These are phyloP conservation scores for Lampris incognitus DNA, from an alignment of 2,113 vertebrate species.

Conservation along the genomic window DNA sequence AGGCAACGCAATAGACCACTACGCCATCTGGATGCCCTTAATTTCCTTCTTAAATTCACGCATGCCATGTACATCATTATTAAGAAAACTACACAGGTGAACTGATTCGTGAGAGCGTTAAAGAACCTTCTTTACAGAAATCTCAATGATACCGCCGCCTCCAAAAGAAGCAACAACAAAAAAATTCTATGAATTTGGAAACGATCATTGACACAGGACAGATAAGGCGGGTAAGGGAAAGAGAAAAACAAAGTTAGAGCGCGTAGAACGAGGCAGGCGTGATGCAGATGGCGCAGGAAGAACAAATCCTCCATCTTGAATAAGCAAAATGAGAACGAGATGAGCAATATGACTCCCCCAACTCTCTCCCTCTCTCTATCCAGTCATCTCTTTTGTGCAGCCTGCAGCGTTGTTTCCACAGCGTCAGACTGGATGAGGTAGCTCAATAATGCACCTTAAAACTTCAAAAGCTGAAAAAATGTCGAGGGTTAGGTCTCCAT, in stretches of 20 bases:
- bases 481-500: conserved; percentile 11
- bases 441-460: conserved; percentile 1
- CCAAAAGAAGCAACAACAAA: no score
- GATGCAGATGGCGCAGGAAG: not conserved
- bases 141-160: no score
- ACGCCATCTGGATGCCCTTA: no score
- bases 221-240: not conserved
- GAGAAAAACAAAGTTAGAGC: no score
- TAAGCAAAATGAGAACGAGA: not conserved
- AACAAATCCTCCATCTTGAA: not conserved
- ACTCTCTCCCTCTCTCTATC: not conserved
- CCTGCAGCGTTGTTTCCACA: conserved; percentile 2
- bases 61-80: no score
- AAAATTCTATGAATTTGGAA: not conserved
- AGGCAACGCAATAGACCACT: no score
- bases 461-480: conserved; percentile 28
- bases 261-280: not conserved
- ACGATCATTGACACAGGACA: not conserved
- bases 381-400: conserved; percentile 12
- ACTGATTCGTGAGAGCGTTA: no score
- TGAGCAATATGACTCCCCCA: not conserved
- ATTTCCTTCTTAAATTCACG: no score
- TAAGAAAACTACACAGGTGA: no score
- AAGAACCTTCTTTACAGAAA: no score
- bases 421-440: conserved; percentile 11